A percentile compares a stretch with the other conserved stretches of the same genome.
Evolutionary conservation across 1,140 invertebrate species (phyloP).

Genomic region (Nebria ingens): DNA sequence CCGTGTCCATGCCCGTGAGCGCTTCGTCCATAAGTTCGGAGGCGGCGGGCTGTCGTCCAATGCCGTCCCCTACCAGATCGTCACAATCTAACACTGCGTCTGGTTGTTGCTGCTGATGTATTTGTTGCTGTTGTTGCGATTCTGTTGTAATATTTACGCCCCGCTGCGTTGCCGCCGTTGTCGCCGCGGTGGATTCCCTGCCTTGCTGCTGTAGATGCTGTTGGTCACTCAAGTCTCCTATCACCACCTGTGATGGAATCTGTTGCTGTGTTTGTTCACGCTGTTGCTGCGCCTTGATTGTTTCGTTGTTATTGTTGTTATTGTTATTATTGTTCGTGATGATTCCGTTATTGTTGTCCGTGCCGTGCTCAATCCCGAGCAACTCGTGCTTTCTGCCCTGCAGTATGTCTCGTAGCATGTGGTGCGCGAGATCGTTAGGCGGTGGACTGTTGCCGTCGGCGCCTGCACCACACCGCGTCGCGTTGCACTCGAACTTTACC

Average conservation of each 20-base stretch:
- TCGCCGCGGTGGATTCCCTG: slow-evolving; percentile 35
- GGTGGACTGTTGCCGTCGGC: slow-evolving; percentile 37
- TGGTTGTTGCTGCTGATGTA: neutral
- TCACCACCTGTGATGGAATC: slow-evolving; percentile 22
- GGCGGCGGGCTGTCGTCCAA: slow-evolving; percentile 39
- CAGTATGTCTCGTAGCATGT: slow-evolving; percentile 73
- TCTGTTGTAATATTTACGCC: neutral
- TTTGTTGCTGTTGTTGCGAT: neutral
- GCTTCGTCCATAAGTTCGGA: slow-evolving; percentile 43
- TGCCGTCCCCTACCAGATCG: slow-evolving; percentile 30
- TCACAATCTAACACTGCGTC: slow-evolving; percentile 28
- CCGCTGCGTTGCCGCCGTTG: neutral
- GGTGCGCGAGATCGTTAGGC: slow-evolving; percentile 61
- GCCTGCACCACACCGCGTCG: slow-evolving; percentile 27
- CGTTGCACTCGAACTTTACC: slow-evolving; percentile 20
- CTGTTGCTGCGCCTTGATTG: slow-evolving; percentile 30
- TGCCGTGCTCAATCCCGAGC: slow-evolving; percentile 41
- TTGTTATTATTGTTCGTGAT: slow-evolving; percentile 35
- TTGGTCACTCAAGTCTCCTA: no score
- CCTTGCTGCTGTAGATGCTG: slow-evolving; percentile 16
- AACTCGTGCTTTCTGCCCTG: slow-evolving; percentile 70
- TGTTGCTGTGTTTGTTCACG: slow-evolving; percentile 32
- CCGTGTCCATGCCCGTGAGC: slow-evolving; percentile 53
- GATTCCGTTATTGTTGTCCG: slow-evolving; percentile 39
- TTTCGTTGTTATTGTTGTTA: slow-evolving; percentile 29